Percentiles rank a stretch among this genome's conserved stretches.
These are phyloP conservation scores for Gasterosteus aculeatus DNA, from an alignment of 2,113 vertebrate species.

Conservation along the genomic window DNA sequence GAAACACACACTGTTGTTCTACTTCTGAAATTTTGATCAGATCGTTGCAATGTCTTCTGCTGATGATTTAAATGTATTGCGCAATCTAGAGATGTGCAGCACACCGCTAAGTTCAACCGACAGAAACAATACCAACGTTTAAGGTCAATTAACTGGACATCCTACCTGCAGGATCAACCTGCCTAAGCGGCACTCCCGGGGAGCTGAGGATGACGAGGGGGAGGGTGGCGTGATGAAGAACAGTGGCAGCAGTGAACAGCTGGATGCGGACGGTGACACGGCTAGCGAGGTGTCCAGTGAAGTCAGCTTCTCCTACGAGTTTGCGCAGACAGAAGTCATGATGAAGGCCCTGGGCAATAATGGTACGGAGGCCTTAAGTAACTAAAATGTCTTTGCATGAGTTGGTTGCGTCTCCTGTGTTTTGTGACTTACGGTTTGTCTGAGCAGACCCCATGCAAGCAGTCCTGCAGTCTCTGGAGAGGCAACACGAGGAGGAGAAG, in stretches of 20 bases:
- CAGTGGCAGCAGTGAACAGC: conserved; percentile 88
- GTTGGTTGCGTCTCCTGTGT: background rate
- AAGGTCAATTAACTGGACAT: background rate
- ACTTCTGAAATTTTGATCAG: background rate
- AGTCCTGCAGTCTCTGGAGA: conserved; percentile 90
- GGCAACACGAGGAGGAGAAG: conserved; percentile 96
- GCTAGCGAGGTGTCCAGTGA: conserved; percentile 96
- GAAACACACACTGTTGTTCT: background rate
- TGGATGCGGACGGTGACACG: conserved; percentile 91
- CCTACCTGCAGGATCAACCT: conserved; percentile 86
- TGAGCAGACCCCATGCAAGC: conserved; percentile 93
- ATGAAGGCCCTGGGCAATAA: conserved; percentile 94
- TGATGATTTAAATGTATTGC: background rate
- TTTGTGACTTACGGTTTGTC: background rate
- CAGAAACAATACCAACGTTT: background rate
- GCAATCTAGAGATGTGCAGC: conserved; percentile 41
- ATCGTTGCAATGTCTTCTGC: background rate
- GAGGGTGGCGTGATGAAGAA: conserved; percentile 81
- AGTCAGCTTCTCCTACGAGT: conserved; percentile 94
- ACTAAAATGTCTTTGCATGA: background rate
- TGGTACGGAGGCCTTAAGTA: conserved; percentile 75
- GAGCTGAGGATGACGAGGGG: conserved; percentile 85
- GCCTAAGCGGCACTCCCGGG: conserved; percentile 85
- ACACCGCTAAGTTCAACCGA: background rate
- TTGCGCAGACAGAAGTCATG: conserved; percentile 97